Conservation (phyloP, 2,113 vertebrate species). For the Chrysemys picta region DNA sequence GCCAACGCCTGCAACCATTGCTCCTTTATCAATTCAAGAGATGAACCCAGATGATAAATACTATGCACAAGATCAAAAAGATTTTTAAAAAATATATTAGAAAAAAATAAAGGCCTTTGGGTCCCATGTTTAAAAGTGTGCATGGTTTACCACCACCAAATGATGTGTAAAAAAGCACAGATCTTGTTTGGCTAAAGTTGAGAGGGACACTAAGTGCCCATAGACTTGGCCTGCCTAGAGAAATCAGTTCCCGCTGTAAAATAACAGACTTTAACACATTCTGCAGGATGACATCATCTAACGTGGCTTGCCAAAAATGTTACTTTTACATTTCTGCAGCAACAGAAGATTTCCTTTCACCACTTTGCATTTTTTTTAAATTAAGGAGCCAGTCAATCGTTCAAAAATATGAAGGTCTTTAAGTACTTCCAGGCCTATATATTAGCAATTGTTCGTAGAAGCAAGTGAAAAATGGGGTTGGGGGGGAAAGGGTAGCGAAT, state of each 20-base stretch:
- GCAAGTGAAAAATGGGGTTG: conserved; percentile 46
- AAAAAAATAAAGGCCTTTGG: background rate
- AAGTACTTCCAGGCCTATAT: conserved; percentile 73
- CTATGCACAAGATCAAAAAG: background rate
- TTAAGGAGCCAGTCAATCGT: conserved; percentile 32
- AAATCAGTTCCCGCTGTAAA: conserved; percentile 70
- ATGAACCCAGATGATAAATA: background rate
- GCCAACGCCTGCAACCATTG: rapidly evolving
- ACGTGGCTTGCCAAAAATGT: conserved; percentile 72
- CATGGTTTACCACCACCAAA: conserved; percentile 40
- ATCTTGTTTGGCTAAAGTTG: conserved; percentile 55
- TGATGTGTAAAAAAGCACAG: conserved; percentile 32
- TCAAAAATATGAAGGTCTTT: conserved; percentile 64
- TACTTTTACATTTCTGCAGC: conserved; percentile 76
- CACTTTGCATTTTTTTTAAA: conserved; percentile 30
- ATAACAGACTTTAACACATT: conserved; percentile 75
- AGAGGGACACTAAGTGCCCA: conserved; percentile 58
- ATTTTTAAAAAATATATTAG: rapidly evolving
- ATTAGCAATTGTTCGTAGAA: conserved; percentile 66
- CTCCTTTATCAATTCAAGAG: background rate
- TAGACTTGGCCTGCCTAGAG: conserved; percentile 62
- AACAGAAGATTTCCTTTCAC: conserved; percentile 73
- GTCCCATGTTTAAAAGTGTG: background rate
- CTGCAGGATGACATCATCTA: conserved; percentile 75
- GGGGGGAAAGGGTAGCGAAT: background rate